Percentiles rank a stretch among this genome's conserved stretches.
Conservation (phyloP, 2,797 vertebrate genomes). For the Pempheris klunzingeri region DNA sequence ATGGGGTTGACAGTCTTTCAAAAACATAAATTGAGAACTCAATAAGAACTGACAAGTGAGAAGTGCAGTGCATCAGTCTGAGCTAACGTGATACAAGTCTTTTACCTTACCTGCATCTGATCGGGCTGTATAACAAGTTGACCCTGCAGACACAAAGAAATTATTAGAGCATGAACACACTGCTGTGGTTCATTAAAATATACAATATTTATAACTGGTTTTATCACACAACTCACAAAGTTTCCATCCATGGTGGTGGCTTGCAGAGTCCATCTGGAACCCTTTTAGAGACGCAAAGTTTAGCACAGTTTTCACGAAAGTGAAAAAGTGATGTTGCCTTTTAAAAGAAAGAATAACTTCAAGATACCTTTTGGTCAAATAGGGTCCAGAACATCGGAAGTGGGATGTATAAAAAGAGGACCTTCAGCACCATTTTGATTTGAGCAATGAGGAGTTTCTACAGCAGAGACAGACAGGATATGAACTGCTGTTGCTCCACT, state of each 20-base stretch:
- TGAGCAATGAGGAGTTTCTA: constrained; percentile 94
- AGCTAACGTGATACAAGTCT: background rate
- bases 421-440: constrained; percentile 94
- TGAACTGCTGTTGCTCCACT: background rate
- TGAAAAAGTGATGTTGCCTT: background rate
- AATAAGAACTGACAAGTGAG: too few species aligned
- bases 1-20: constrained; percentile 93
- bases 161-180: constrained; percentile 7
- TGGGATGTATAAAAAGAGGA: constrained; percentile 95
- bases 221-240: constrained; percentile 87
- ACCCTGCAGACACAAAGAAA: constrained; percentile 83
- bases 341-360: background rate
- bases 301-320: constrained; percentile 10
- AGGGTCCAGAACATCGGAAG: constrained; percentile 99
- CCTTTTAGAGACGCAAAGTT: constrained; percentile 79
- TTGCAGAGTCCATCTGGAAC: constrained; percentile 97
- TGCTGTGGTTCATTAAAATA: background rate
- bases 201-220: background rate
- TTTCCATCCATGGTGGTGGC: constrained; percentile 93
- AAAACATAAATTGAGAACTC: constrained; percentile 53
- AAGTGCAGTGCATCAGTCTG: constrained; percentile 4
- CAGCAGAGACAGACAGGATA: constrained; percentile 36
- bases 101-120: constrained; percentile 93
- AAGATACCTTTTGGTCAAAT: constrained; percentile 95
- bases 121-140: constrained; percentile 91